A percentile compares a stretch with the other conserved stretches of the same genome.
These are phyloP conservation scores for Timema podura DNA, from an alignment of 2,888 invertebrate genomes.

Conservation along the genomic window DNA sequence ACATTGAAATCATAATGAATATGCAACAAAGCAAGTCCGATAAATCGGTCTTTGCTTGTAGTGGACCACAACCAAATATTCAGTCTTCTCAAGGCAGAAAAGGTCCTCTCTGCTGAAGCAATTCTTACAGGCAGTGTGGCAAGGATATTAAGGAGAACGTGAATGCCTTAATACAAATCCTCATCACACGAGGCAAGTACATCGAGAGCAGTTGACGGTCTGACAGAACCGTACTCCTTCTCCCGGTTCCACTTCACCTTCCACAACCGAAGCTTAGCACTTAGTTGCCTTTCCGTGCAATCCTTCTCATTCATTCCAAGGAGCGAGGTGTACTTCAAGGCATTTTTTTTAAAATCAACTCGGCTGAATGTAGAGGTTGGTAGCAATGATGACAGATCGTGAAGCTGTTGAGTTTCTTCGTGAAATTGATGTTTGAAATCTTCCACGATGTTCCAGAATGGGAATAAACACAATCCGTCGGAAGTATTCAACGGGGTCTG, in stretches of 20 bases:
- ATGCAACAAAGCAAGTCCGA: conserved; percentile 9
- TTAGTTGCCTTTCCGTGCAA: background rate
- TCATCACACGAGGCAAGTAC: conserved; percentile 8
- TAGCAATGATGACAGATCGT: conserved; percentile 4
- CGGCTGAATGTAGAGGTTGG: background rate
- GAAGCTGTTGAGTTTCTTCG: conserved; percentile 8
- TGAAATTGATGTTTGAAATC: conserved; percentile 18
- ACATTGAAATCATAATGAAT: background rate
- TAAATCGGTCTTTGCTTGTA: background rate
- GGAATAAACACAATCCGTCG: conserved; percentile 16
- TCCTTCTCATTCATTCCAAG: conserved; percentile 7
- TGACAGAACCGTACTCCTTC: too few relatives aligned
- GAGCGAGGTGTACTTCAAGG: background rate
- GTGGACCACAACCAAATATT: conserved; percentile 2
- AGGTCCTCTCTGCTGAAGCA: conserved; percentile 7
- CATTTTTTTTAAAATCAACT: background rate
- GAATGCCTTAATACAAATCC: background rate
- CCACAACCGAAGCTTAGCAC: background rate
- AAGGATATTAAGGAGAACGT: background rate
- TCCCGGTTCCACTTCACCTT: background rate
- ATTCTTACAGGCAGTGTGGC: background rate
- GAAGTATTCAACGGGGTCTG: conserved; percentile 13
- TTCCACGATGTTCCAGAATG: conserved; percentile 15
- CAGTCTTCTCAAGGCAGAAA: too few relatives aligned
- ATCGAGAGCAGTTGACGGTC: too few relatives aligned